Percentiles rank a stretch among this genome's conserved stretches.
These are phyloP conservation scores for Ctenicera cuprea DNA, from an alignment of 2,888 invertebrate species.

Conservation along the genomic window DNA sequence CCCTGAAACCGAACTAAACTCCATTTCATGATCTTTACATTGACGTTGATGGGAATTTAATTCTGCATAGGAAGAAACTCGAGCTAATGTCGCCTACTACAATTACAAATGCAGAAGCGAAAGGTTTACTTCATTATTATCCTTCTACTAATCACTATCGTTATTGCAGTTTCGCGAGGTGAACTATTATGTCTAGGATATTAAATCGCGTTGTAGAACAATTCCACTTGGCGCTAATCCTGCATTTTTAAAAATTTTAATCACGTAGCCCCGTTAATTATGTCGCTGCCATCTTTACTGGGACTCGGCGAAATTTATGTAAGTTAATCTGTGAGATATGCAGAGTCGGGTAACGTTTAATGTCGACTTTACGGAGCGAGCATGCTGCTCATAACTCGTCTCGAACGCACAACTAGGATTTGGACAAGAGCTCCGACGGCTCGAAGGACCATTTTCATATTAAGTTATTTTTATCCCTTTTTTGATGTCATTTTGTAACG, in stretches of 20 bases:
- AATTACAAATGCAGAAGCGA: constrained; percentile 13
- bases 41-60: constrained; percentile 9
- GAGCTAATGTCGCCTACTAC: neutral
- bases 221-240: constrained; percentile 49
- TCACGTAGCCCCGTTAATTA: constrained; percentile 71
- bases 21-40: neutral
- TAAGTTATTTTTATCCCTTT: too few relatives aligned
- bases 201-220: constrained; percentile 35
- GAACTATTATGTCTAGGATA: constrained; percentile 17
- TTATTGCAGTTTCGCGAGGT: neutral
- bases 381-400: constrained; percentile 58
- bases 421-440: constrained; percentile 29
- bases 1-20: neutral
- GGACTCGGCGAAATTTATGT: constrained; percentile 66
- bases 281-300: constrained; percentile 66
- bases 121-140: constrained; percentile 19
- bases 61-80: constrained; percentile 1
- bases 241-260: constrained; percentile 68
- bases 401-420: constrained; percentile 38
- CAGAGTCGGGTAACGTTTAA: constrained; percentile 58
- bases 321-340: constrained; percentile 69
- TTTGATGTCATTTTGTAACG: too few relatives aligned
- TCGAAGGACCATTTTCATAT: neutral
- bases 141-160: constrained; percentile 20
- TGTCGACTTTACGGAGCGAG: constrained; percentile 63